phyloP scores from a whole-genome alignment of 2,888 invertebrate species.

The Patella pellucida region DNA sequence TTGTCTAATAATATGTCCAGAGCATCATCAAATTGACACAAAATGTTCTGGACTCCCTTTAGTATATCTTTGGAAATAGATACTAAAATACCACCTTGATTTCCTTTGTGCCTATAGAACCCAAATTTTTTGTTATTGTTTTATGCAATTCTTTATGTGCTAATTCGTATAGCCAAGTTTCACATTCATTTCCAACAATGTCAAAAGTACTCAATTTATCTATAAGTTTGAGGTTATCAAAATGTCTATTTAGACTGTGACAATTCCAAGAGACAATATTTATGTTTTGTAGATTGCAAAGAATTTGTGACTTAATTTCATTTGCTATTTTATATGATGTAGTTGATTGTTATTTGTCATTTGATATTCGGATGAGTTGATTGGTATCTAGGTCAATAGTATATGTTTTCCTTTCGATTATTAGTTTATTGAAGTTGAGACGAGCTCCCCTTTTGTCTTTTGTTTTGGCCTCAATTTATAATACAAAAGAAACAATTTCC shows the following conservation, averaged over 20 bases:
- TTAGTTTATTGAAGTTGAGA: constrained; percentile 8
- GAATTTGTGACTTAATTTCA: neutral
- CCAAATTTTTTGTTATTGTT: neutral
- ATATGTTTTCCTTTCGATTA: neutral
- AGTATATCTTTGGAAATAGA: neutral
- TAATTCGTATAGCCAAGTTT: neutral
- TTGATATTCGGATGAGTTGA: neutral
- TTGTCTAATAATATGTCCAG: neutral
- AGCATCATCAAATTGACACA: neutral
- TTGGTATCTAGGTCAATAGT: neutral
- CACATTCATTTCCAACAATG: neutral
- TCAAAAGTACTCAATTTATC: neutral
- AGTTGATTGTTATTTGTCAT: neutral
- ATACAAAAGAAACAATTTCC: too few species aligned
- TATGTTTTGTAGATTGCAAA: neutral
- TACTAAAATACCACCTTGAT: constrained; percentile 1
- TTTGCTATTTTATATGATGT: neutral
- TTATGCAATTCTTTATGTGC: neutral
- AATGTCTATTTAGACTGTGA: neutral
- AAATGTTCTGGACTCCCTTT: neutral
- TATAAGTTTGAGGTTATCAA: neutral
- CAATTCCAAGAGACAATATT: neutral
- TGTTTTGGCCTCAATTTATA: neutral
- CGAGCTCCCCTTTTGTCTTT: constrained; percentile 13
- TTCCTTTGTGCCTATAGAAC: neutral